Evolutionary conservation across 2,888 invertebrate species (phyloP).

Genomic region (Drosophila colorata): DNA sequence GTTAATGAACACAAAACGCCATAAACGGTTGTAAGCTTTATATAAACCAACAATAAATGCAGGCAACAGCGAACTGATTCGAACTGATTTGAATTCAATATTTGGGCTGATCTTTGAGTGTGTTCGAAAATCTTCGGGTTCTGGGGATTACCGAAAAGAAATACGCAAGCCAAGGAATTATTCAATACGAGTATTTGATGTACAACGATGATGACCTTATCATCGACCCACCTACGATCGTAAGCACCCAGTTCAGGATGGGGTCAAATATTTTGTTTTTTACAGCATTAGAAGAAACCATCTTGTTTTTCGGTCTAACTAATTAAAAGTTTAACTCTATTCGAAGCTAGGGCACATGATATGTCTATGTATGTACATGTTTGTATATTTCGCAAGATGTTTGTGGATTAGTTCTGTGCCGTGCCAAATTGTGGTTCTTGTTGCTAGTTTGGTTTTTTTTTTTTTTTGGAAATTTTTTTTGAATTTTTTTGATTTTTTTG

Average conservation of each 20-base stretch:
- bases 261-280: not conserved
- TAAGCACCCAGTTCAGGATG: not conserved
- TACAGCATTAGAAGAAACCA: not conserved
- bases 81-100: not conserved
- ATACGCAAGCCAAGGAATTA: not conserved
- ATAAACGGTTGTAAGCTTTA: too few relatives aligned
- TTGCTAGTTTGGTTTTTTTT: not conserved
- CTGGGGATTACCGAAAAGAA: not conserved
- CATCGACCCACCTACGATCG: not conserved
- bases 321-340: conserved; percentile 10
- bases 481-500: not conserved
- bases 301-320: not conserved
- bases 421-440: not conserved
- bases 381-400: not conserved
- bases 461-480: too few relatives aligned
- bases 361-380: conserved; percentile 3
- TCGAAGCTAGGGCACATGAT: conserved; percentile 26
- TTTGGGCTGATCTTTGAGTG: not conserved
- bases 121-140: not conserved
- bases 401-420: not conserved
- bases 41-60: too few relatives aligned
- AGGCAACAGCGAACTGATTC: too few relatives aligned
- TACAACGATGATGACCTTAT: not conserved
- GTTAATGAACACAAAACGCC: not conserved
- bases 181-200: not conserved